Evolutionary conservation across 2,797 vertebrate genomes (phyloP), one percentile per base, ranked within the genome.

Genomic region (Botia kubotai): DNA sequence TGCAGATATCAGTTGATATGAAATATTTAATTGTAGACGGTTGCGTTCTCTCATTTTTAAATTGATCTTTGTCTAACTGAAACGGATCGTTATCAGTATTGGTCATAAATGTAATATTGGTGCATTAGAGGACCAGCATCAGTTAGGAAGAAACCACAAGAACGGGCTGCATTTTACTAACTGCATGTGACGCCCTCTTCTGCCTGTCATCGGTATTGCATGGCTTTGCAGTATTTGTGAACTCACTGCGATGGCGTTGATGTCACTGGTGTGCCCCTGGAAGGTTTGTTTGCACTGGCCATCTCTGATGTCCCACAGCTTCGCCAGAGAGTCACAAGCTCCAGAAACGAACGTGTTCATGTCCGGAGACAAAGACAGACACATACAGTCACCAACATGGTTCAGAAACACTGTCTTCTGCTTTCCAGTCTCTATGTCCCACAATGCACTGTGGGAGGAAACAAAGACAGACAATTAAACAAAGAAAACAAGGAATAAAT

Each of bases 331-430:
- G 46, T 99, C 98, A 0, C 98, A 99, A 79, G 98, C 97, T 83
- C 98, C 98, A 0, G 98, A 99, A 88, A 98, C 86, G 84, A 99
- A 99, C 63, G 90, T 88, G 77, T 95, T 96, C 90, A 91, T 93
- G 91, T 98, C 96, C 0, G 94, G 83, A 23, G 97, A 96, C 55
- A 99, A 93, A 0, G 96, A 94, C 92, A 99, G 90, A 13, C 96
- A 97, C 97, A 99, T 99, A 80, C 97, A 98, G 91, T 99, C 98
- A 0, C 98, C 98, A 0, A 96, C 95, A 88, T 99, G 97, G 86
- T 96, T 98, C 86, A 95, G 81, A 88, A 95, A 99, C 71, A 95
- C 43, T 0, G 86, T 85, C 92, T 97, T 98, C 94, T 96, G 96
- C 90, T 97, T 96, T 29, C 97, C 97, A 0, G 96, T 97, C 91